A percentile compares a stretch with the other conserved stretches of the same genome.
Evolutionary conservation across 1,140 invertebrate genomes (phyloP).

Genomic region (Linepithema humile): DNA sequence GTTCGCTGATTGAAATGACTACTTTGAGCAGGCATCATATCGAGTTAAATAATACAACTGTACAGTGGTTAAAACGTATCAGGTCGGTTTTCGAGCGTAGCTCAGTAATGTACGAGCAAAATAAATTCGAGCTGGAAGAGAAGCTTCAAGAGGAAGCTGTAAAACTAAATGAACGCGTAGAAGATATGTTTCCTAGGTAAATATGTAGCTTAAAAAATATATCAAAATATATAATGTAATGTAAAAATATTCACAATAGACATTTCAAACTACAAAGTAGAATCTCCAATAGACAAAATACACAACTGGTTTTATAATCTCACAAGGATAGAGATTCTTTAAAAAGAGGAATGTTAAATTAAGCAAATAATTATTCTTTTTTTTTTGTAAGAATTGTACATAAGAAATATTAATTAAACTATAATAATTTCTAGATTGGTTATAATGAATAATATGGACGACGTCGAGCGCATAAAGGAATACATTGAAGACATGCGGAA

Average conservation of each 20-base stretch:
- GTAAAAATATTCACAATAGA: too few species aligned
- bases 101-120: slow-evolving; percentile 85
- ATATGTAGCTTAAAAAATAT: neutral
- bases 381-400: neutral
- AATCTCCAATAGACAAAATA: neutral
- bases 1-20: slow-evolving; percentile 81
- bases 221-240: too few species aligned
- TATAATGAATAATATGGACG: slow-evolving; percentile 83
- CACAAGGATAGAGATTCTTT: too few species aligned
- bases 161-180: slow-evolving; percentile 85
- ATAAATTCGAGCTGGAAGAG: slow-evolving; percentile 87
- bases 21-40: slow-evolving; percentile 81
- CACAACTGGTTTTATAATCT: too few species aligned
- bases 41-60: slow-evolving; percentile 80
- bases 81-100: slow-evolving; percentile 83
- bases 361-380: too few species aligned
- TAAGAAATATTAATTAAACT: neutral
- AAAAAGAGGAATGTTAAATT: too few species aligned
- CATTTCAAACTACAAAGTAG: too few species aligned
- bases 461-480: slow-evolving; percentile 76
- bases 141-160: slow-evolving; percentile 85
- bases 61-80: slow-evolving; percentile 84
- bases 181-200: slow-evolving; percentile 85
- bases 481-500: slow-evolving; percentile 84
- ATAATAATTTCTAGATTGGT: slow-evolving; percentile 69